Conservation (phyloP, 2,797 vertebrate genomes). For the Xerus rutilus region DNA sequence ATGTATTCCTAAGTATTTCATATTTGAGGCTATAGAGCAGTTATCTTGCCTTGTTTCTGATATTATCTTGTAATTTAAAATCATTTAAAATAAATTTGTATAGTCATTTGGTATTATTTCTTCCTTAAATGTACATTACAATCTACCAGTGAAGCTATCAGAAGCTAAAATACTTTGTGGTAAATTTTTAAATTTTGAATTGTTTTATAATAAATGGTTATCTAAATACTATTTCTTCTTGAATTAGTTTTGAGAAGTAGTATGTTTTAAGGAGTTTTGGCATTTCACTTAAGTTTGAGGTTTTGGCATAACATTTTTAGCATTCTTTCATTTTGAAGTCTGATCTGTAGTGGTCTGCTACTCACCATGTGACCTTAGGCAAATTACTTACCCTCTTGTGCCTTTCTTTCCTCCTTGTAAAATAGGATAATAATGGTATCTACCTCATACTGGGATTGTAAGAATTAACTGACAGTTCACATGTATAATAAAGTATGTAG, state of each 20-base stretch:
- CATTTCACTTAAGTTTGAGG: neutral
- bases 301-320: conserved; percentile 1
- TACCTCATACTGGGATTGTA: neutral
- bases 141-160: neutral
- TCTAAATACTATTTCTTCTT: neutral
- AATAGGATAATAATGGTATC: neutral
- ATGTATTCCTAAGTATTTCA: neutral
- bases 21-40: neutral
- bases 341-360: neutral
- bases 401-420: neutral
- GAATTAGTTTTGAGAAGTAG: conserved; percentile 16
- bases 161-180: neutral
- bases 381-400: neutral
- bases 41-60: conserved; percentile 14
- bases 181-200: conserved; percentile 5
- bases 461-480: neutral
- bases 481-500: neutral
- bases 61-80: neutral
- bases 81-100: neutral
- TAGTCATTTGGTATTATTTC: neutral
- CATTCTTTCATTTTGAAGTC: neutral
- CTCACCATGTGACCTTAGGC: neutral
- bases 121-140: neutral
- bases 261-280: conserved; percentile 22
- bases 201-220: neutral